phyloP scores from a whole-genome alignment of 2,888 invertebrate species.

The Monoplex corrugatus region DNA sequence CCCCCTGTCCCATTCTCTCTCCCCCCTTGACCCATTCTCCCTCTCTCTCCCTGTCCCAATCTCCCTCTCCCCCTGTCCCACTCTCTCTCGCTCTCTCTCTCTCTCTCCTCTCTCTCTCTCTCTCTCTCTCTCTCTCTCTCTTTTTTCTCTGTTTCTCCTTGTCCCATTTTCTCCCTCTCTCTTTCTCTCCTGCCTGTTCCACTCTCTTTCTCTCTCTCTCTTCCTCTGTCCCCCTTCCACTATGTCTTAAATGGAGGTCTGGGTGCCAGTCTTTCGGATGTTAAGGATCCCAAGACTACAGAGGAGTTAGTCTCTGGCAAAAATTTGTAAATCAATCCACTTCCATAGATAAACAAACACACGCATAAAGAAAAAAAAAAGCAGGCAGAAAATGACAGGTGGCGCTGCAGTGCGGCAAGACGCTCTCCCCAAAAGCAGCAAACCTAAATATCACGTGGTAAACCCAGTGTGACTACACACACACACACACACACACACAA shows the following conservation, averaged over 20 bases:
- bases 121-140: not conserved
- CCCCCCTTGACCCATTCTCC: not conserved
- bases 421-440: too few species aligned
- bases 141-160: not conserved
- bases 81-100: not conserved
- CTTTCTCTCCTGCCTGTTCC: too few species aligned
- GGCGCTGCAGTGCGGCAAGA: too few species aligned
- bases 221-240: too few species aligned
- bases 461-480: too few species aligned
- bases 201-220: too few species aligned
- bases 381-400: not conserved
- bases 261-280: too few species aligned
- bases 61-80: not conserved
- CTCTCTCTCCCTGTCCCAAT: not conserved
- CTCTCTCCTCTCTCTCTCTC: conserved; percentile 1
- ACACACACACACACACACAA: not conserved
- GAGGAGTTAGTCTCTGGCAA: too few species aligned
- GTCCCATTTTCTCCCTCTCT: too few species aligned
- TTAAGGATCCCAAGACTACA: too few species aligned
- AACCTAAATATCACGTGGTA: too few species aligned
- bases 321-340: not conserved
- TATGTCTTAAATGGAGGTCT: too few species aligned
- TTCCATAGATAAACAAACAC: not conserved
- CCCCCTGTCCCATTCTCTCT: not conserved
- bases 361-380: not conserved